Evolutionary conservation across 2,797 vertebrate genomes (phyloP).

Genomic region (Poecilia picta): DNA sequence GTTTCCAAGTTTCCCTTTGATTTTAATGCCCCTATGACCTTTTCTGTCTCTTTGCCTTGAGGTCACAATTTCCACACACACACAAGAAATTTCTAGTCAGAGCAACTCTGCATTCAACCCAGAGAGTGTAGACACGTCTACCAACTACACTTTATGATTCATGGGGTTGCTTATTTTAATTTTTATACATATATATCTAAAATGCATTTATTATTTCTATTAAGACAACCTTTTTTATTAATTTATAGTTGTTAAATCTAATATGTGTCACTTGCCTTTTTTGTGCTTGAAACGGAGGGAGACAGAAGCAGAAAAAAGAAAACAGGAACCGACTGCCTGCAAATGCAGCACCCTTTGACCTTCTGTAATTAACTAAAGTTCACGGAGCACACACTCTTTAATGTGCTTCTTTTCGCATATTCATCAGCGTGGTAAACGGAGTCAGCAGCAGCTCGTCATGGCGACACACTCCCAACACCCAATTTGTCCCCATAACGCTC

Average conservation of each 20-base stretch:
- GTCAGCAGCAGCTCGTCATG: conserved; percentile 15
- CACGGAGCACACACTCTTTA: conserved; percentile 24
- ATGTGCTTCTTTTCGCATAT: conserved; percentile 24
- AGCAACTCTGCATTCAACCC: background rate
- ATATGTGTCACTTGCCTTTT: background rate
- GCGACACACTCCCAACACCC: conserved; percentile 48
- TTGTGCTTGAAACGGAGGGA: background rate
- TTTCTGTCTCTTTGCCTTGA: conserved; percentile 25
- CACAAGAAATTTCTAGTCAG: background rate
- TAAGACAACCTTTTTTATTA: background rate
- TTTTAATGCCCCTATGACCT: conserved; percentile 41
- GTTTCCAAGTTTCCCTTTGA: conserved; percentile 28
- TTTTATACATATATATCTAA: background rate
- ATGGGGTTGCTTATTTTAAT: background rate
- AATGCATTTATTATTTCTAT: background rate
- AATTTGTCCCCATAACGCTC: conserved; percentile 69
- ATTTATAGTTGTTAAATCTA: background rate
- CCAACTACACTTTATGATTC: background rate
- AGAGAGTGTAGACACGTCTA: background rate
- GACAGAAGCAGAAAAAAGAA: background rate
- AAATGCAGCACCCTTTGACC: background rate
- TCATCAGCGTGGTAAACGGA: conserved; percentile 20
- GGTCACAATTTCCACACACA: conserved; percentile 11
- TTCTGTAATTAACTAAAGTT: conserved; percentile 29
- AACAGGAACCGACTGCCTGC: background rate